phyloP scores from a whole-genome alignment of 2,113 vertebrate genomes.

The Buteo buteo region DNA sequence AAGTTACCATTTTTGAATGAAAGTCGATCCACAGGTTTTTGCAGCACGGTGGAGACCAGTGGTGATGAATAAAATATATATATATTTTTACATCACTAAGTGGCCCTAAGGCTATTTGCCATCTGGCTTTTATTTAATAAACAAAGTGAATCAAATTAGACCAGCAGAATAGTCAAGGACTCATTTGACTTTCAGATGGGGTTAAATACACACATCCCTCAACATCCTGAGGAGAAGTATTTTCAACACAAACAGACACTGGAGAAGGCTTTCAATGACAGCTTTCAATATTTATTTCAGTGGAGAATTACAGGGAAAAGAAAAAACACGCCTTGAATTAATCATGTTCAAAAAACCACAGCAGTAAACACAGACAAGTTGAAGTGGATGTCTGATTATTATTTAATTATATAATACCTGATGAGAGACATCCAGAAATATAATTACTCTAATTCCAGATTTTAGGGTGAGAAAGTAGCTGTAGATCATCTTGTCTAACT shows the following conservation, averaged over 20 bases:
- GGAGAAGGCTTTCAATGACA: neutral
- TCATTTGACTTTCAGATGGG: neutral
- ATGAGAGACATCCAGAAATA: neutral
- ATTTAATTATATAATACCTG: neutral
- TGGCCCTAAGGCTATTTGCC: neutral
- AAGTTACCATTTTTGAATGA: neutral
- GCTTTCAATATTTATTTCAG: neutral
- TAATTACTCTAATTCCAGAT: neutral
- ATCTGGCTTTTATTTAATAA: neutral
- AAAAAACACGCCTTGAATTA: neutral
- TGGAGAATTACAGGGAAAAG: neutral
- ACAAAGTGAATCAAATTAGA: neutral
- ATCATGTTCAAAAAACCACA: neutral
- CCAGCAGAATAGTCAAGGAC: neutral
- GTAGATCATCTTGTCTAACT: neutral
- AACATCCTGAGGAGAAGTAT: constrained; percentile 2
- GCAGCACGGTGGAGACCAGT: neutral
- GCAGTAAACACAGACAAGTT: neutral
- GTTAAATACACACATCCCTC: constrained; percentile 19
- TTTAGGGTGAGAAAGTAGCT: neutral
- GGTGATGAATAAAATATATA: neutral
- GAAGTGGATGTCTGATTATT: neutral
- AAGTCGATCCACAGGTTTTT: neutral
- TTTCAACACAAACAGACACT: constrained; percentile 27
- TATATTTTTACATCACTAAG: neutral